Evolutionary conservation across 2,888 invertebrate genomes (phyloP), one percentile per base, ranked within the genome.

Genomic region (Campaea margaritaria): DNA sequence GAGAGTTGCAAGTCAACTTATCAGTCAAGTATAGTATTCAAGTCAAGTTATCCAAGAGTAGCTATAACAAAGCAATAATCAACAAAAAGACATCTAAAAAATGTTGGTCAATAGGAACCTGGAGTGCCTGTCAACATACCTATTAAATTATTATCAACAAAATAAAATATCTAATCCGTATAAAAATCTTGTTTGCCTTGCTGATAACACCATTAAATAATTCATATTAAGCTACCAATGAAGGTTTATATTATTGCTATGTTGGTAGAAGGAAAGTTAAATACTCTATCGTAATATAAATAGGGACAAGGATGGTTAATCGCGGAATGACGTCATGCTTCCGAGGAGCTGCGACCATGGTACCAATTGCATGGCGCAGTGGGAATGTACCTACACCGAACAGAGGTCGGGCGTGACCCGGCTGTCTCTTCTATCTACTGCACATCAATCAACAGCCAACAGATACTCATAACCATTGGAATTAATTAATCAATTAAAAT

Each of bases 271-370:
- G 31, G 16, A 10, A 39, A 39, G 39, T 42, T 10, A 42, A 16
- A 16, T 10, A 44, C 2, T 8, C n/a, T 13, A 44, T 13, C 27
- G 1, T 13, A 44, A 28, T 9, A 28, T 12, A 44, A 38, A 11
- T 43, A 34, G 62, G 56, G 53, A 60, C 51, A 64, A 53, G 56
- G 69, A 75, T 77, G 39, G 36, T 27, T 70, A 74, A 63, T 74
- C 73, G 75, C 70, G 67, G 67, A 75, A 75, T 81, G 81, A 81
- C 81, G 78, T 81, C 81, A 81, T 71, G 56, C 68, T 66, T 59
- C 60, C 48, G 52, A 27, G 27, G 27, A 31, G 49, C 43, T 58
- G 48, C 58, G 31, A 55, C 55, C 45, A 27, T 51, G 21, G 13
- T 21, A 38, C 21, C 34, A n/a, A 16, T 0, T 16, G 46, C 46